Evolutionary conservation across 2,888 invertebrate genomes (phyloP), one percentile per base, ranked within the genome.

Genomic region (Spicauda simplicius): DNA sequence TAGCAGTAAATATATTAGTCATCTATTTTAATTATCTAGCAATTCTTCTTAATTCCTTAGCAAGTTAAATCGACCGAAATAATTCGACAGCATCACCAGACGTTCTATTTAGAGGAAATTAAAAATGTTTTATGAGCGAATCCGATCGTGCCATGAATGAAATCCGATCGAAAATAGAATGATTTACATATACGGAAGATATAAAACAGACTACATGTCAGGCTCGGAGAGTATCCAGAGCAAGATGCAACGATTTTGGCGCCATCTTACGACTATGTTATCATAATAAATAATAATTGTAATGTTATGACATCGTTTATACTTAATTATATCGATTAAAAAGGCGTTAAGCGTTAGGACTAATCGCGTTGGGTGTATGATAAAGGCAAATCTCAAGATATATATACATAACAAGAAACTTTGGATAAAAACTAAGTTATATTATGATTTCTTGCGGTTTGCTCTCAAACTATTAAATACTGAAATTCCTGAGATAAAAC

Each of bases 141-240:
- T 61, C 50, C 20, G 25, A 58, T 58, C 55, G 55, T 55, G 48
- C 79, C 78, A 80, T 84, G 81, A 84, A 83, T 69, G 81, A 83
- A 79, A 85, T 82, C 80, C 82, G 82, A 79, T 78, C 81, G 73
- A 72, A 84, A 89, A 87, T 87, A 88, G 87, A 84, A 76, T 75
- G 77, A 84, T 87, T 85, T 78, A 70, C 80, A 82, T 86, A 85
- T 81, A 84, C 87, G 90, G 89, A 90, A 88, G 90, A 88, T 78
- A 84, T 84, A 83, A 86, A 88, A 76, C 85, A 50, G 50, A 18
- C 18, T 7, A 2, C 8, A 18, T 18, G 50, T 50, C 18, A 10
- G 33, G 7, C 33, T 33, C 6, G 6, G 48, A 48, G 16, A 48
- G 2, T 7, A 45, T 18, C 18, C 50, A 50, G 16, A n/a, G 10